Evolutionary conservation across 2,797 vertebrate species (phyloP).

Genomic region (Xiphorhynchus erythropygius): DNA sequence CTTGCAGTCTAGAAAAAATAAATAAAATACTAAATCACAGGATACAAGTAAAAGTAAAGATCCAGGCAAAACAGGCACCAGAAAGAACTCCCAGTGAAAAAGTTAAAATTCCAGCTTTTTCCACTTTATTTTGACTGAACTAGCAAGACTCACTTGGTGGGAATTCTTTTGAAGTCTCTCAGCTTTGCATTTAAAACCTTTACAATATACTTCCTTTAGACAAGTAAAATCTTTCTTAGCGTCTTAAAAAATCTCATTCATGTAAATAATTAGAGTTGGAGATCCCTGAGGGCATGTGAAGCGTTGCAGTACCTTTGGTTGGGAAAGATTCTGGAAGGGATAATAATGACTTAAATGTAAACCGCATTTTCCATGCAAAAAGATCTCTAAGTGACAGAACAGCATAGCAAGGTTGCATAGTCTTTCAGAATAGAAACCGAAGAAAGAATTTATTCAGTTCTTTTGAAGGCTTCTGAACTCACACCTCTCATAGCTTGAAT

Average conservation of each 20-base stretch:
- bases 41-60: not conserved
- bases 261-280: conserved; percentile 6
- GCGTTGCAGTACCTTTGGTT: not conserved
- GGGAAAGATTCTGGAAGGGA: not conserved
- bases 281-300: not conserved
- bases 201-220: not conserved
- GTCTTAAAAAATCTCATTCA: not conserved
- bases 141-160: not conserved
- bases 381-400: not conserved
- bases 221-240: not conserved
- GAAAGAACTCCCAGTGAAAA: not conserved
- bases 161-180: conserved; percentile 8
- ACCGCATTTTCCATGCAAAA: not conserved
- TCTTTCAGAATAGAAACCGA: not conserved
- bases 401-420: not conserved
- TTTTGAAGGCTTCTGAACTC: not conserved
- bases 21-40: not conserved
- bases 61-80: not conserved
- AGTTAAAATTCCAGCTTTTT: not conserved
- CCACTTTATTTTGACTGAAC: not conserved
- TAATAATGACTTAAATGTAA: not conserved
- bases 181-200: not conserved
- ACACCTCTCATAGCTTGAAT: not conserved
- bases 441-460: not conserved
- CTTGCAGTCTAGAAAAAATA: not conserved